Evolutionary conservation across 2,113 vertebrate species (phyloP), one percentile per base, ranked within the genome.

Genomic region (Colinus virginianus): DNA sequence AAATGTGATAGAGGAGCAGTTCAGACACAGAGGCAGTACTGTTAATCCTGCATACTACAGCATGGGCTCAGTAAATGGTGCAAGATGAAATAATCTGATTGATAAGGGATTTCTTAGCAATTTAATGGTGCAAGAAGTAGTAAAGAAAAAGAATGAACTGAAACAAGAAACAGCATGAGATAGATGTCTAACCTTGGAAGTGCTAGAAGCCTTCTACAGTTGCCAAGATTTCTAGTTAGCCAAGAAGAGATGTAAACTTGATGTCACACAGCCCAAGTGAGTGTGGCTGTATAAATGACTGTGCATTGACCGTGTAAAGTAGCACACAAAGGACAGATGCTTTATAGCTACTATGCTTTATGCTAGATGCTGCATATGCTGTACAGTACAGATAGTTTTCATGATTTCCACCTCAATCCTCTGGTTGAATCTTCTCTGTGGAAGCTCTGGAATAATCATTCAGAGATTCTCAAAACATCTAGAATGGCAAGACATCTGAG

Each of bases 111-210:
- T 71, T 68, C 69, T 43, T 74, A 75, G 68, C 75, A 43, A 34
- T 67, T 72, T n/a, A 89, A 78, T 19, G 25, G 49, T 38, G 38
- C 4, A 36, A 93, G 51, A 17, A 77, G 87, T 59, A 90, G 42
- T 25, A 45, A 95, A 80, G 68, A 28, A 83, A 87, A 96, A 85
- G 55, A 89, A 93, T 70, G 13, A 95, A 45, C 93, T 94, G 91
- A 88, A 94, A 78, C 26, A 17, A 95, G 91, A 86, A 80, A 21
- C 12, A 79, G 76, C 61, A 42, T 1, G 56, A 81, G 61, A 40
- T 5, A 51, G 51, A 90, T 74, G 87, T 63, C 78, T 43, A 71
- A 64, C 7, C 40, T 58, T 91, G 84, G 71, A 90, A 61, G 42
- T 71, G 61, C 59, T 90, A 80, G 84, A 43, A 91, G 78, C 2